Conservation (phyloP, 2,888 invertebrate species). For the Pyrochroa serraticornis region DNA sequence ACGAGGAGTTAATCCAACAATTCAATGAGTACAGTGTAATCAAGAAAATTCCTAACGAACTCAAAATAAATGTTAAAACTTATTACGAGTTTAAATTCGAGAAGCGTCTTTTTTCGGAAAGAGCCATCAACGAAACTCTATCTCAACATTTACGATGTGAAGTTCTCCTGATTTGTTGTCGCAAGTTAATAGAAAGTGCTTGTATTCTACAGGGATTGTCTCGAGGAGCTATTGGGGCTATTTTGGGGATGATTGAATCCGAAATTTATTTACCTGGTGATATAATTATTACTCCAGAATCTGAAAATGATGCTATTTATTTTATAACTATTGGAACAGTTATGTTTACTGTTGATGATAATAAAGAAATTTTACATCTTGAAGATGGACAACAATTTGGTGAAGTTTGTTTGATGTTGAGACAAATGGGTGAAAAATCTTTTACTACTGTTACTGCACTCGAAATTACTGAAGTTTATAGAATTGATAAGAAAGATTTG, state of each 20-base stretch:
- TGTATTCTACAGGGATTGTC: constrained; percentile 57
- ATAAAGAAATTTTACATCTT: constrained; percentile 61
- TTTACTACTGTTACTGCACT: constrained; percentile 40
- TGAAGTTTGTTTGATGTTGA: constrained; percentile 45
- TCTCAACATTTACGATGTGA: constrained; percentile 55
- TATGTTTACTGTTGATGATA: constrained; percentile 54
- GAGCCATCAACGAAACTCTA: constrained; percentile 45
- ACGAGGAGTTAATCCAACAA: constrained; percentile 60
- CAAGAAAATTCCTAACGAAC: constrained; percentile 59
- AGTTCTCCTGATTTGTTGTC: constrained; percentile 58
- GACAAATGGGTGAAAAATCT: constrained; percentile 28
- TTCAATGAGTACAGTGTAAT: constrained; percentile 61
- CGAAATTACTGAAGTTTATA: constrained; percentile 52
- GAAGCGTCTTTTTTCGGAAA: constrained; percentile 62
- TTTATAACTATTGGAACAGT: constrained; percentile 62
- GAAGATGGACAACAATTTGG: constrained; percentile 63
- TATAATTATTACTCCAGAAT: constrained; percentile 55
- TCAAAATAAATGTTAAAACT: constrained; percentile 57
- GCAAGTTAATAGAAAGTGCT: constrained; percentile 58
- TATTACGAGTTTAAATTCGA: constrained; percentile 63
- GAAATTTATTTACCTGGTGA: constrained; percentile 60
- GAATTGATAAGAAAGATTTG: constrained; percentile 41
- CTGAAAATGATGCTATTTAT: constrained; percentile 57
- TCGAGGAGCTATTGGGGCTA: constrained; percentile 50
- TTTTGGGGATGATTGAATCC: constrained; percentile 54